Conservation (phyloP, 2,888 invertebrate species). For the Ectobius pallidus region DNA sequence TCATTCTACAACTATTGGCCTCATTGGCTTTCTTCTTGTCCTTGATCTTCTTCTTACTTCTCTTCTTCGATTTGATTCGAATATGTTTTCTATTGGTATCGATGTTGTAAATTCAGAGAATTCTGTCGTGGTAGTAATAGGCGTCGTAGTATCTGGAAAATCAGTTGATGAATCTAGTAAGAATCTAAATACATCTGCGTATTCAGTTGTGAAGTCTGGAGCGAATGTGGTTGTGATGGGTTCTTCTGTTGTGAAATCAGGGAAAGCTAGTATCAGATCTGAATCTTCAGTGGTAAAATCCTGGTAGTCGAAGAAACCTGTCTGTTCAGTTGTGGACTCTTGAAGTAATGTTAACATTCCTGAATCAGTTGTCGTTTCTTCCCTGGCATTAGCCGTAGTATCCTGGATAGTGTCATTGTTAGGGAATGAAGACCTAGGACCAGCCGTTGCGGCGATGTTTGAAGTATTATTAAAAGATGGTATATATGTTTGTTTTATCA, state of each 20-base stretch:
- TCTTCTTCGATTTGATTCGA: too few species aligned
- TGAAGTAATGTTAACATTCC: too few species aligned
- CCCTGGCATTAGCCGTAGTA: too few species aligned
- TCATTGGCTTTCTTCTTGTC: not conserved
- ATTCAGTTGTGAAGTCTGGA: not conserved
- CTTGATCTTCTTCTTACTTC: not conserved
- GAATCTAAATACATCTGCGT: too few species aligned
- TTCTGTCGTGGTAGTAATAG: not conserved
- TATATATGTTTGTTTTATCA: slow-evolving; percentile 61
- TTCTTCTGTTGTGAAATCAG: too few species aligned
- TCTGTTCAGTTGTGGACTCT: too few species aligned
- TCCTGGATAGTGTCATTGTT: not conserved
- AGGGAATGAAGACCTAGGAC: not conserved
- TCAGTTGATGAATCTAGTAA: not conserved
- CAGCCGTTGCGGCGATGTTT: not conserved
- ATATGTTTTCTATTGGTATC: too few species aligned
- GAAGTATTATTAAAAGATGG: not conserved
- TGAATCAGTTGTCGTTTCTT: too few species aligned
- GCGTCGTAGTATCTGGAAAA: not conserved
- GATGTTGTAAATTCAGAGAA: too few species aligned
- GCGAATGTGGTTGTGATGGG: not conserved
- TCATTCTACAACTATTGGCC: not conserved
- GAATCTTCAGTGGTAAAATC: too few species aligned
- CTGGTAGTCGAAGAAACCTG: too few species aligned
- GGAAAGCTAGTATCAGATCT: too few species aligned